phyloP scores from a whole-genome alignment of 2,888 invertebrate species.

The Epistrophella euchroma region DNA sequence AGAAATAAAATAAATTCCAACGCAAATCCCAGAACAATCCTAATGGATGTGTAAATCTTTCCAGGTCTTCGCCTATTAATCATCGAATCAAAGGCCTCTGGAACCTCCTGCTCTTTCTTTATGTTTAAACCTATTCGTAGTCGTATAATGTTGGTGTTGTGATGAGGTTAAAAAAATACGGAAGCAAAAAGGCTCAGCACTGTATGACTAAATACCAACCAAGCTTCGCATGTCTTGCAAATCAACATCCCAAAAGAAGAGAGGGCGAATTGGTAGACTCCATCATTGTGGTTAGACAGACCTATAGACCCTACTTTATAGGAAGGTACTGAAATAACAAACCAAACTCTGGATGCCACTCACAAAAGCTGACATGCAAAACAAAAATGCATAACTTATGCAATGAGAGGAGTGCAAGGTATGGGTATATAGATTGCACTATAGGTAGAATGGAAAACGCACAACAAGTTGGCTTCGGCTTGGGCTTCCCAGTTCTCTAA shows the following conservation, averaged over 20 bases:
- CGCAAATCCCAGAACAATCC: slow-evolving; percentile 66
- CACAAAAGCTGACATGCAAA: slow-evolving; percentile 61
- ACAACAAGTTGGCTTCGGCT: slow-evolving; percentile 49
- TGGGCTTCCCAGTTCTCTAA: slow-evolving; percentile 32
- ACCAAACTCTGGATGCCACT: slow-evolving; percentile 30
- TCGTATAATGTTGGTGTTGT: background rate
- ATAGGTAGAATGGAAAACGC: slow-evolving; percentile 20
- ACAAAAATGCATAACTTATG: slow-evolving; percentile 55
- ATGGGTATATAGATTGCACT: background rate
- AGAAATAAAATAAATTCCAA: slow-evolving; percentile 59
- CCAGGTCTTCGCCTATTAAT: slow-evolving; percentile 67
- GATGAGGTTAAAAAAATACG: slow-evolving; percentile 41
- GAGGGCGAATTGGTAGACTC: background rate
- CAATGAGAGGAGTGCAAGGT: background rate
- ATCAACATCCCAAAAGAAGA: slow-evolving; percentile 43
- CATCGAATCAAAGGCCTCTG: slow-evolving; percentile 62
- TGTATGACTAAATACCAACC: slow-evolving; percentile 24
- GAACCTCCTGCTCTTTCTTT: background rate
- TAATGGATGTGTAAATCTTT: slow-evolving; percentile 73
- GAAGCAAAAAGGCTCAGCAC: slow-evolving; percentile 41
- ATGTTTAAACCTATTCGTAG: background rate
- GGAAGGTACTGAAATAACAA: slow-evolving; percentile 56
- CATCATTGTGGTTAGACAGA: background rate
- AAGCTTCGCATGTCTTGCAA: slow-evolving; percentile 38
- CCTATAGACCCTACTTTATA: slow-evolving; percentile 38